Evolutionary conservation across 2,797 vertebrate genomes (phyloP).

Genomic region (Gymnocypris eckloni): DNA sequence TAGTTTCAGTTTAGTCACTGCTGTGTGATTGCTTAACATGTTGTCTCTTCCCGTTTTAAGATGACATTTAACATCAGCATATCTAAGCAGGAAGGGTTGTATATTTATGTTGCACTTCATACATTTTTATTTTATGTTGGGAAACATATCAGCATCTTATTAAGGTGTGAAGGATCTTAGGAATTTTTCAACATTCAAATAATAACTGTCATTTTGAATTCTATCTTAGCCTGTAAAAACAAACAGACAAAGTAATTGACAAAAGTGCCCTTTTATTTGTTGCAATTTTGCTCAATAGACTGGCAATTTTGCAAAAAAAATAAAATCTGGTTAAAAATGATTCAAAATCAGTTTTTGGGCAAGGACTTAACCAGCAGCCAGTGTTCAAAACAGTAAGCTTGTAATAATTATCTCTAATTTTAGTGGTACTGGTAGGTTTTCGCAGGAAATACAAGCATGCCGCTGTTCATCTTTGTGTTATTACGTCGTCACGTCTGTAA

Average conservation of each 20-base stretch:
- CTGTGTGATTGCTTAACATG: constrained; percentile 33
- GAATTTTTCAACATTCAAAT: background rate
- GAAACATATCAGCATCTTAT: background rate
- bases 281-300: background rate
- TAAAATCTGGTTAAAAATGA: background rate
- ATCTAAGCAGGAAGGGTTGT: background rate
- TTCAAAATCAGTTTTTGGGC: background rate
- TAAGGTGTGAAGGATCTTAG: too few species aligned
- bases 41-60: constrained; percentile 13
- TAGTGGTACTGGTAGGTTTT: background rate
- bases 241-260: background rate
- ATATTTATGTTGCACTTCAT: background rate
- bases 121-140: background rate
- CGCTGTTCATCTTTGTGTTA: background rate
- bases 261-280: background rate
- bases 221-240: background rate
- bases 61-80: background rate
- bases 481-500: background rate
- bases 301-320: too few species aligned
- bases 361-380: background rate
- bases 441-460: background rate
- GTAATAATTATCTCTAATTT: background rate
- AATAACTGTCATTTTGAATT: background rate
- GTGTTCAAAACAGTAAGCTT: background rate
- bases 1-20: constrained; percentile 15